Base-by-base conservation (phyloP, 64 coral and sea anemone genomes). In the Montipora foliosa region DNA sequence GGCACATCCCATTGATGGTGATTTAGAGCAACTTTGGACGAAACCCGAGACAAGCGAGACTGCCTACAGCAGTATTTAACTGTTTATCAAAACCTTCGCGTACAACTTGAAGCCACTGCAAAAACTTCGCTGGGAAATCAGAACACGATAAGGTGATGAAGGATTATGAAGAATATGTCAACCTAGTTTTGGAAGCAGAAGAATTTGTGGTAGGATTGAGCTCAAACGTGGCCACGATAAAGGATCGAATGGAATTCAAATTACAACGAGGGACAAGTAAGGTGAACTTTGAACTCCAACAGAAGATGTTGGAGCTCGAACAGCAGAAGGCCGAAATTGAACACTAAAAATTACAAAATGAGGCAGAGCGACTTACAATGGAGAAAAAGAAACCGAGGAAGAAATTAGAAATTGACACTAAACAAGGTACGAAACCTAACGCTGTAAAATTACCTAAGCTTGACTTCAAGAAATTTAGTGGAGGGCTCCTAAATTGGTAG, bases 361-460 rank as follows among this genome's bases (percentile, higher is more conserved):
- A 80, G 15, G 51, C 50, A 80, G 78, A 80, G 48, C 12, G 78
- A 57, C 78, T 80, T 53, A 80, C 12, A 17, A 46, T 80, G 50
- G 69, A 88, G 13, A 88, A 66, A 73, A 64, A 50, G 45, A 87
- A 72, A 49, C 13, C 71, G 46, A 87, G 47, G 69, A 75, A 80
- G 45, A 48, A 80, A 80, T 4, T 51, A 1, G 48, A 48, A 70
- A 66, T 46, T 5, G 84, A 19, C 2, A 53, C 13, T 19, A 84
- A 84, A 67, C 53, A 12, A 68, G 25, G 62, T n/a, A 66, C 19
- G 60, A 60, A 67, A 64, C 53, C n/a, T 24, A 84, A 58, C 20
- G 6, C 82, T 66, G 82, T 84, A 79, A 95, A 77, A 84, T 29
- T 95, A 74, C 25, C 25, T 25, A 25, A 95, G 25, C 77, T 91